Evolutionary conservation across 2,888 invertebrate genomes (phyloP).

Genomic region (Gari tellinella): DNA sequence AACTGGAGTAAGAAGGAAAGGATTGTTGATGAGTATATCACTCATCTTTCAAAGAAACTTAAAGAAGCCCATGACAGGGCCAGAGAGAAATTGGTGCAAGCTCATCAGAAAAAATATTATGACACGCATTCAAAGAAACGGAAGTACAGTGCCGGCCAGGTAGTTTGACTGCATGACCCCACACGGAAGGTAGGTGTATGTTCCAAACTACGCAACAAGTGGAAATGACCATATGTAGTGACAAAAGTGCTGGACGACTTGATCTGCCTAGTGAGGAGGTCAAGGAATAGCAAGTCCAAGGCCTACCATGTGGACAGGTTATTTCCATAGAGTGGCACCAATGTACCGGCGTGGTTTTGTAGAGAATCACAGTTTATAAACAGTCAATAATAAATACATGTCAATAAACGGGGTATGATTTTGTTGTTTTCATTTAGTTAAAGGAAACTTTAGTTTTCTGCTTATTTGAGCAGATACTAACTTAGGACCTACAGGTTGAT

Average conservation of each 20-base stretch:
- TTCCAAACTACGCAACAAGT: constrained; percentile 34
- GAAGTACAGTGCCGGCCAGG: constrained; percentile 14
- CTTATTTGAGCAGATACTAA: too few relatives aligned
- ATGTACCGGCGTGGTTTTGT: constrained; percentile 30
- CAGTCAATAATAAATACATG: too few relatives aligned
- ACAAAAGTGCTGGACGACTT: constrained; percentile 37
- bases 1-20: too few relatives aligned
- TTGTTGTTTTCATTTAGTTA: too few relatives aligned
- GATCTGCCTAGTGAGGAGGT: constrained; percentile 40
- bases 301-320: constrained; percentile 45
- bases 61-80: neutral
- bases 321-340: constrained; percentile 30
- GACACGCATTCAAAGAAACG: constrained; percentile 20
- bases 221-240: constrained; percentile 41
- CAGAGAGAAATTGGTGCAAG: constrained; percentile 10
- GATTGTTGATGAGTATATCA: neutral
- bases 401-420: too few relatives aligned
- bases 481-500: too few relatives aligned
- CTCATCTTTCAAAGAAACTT: neutral
- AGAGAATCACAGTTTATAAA: too few relatives aligned
- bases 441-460: too few relatives aligned
- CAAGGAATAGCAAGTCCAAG: constrained; percentile 18
- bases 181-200: constrained; percentile 31
- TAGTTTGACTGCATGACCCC: constrained; percentile 44
- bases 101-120: constrained; percentile 35